Evolutionary conservation across 1,140 invertebrate genomes (phyloP).

Genomic region (Drosophila grimshawi): DNA sequence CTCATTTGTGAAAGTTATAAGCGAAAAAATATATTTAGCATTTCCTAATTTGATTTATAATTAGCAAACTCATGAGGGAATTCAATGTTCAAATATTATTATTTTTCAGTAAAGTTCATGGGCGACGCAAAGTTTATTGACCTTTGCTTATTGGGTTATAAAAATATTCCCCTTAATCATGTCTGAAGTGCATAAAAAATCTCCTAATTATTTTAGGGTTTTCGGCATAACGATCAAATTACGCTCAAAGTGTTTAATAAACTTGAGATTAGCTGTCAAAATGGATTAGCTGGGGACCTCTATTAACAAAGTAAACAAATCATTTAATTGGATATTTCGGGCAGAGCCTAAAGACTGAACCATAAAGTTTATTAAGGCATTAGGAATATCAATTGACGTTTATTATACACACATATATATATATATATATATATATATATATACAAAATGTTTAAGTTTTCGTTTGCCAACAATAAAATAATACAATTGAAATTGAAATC

Average conservation of each 20-base stretch:
- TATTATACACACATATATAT: neutral
- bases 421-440: neutral
- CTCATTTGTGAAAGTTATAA: no score
- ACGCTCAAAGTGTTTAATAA: slow-evolving; percentile 39
- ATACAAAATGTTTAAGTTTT: no score
- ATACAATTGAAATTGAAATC: no score
- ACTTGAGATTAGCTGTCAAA: slow-evolving; percentile 10
- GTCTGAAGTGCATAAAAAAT: neutral
- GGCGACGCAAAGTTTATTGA: neutral
- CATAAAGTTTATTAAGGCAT: slow-evolving; percentile 13
- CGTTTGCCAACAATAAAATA: no score
- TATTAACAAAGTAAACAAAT: slow-evolving; percentile 16
- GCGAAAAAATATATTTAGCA: neutral
- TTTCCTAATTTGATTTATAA: neutral
- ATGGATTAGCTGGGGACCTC: neutral
- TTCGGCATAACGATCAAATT: slow-evolving; percentile 33
- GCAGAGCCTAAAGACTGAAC: slow-evolving; percentile 1
- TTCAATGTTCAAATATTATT: no score
- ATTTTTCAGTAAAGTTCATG: neutral
- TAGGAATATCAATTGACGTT: neutral
- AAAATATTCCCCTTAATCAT: neutral
- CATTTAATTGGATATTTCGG: slow-evolving; percentile 27
- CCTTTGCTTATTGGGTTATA: neutral
- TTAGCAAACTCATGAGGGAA: neutral
- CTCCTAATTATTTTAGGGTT: slow-evolving; percentile 8